phyloP scores from a whole-genome alignment of 2,113 vertebrate species.

The Dipodomys ordii region DNA sequence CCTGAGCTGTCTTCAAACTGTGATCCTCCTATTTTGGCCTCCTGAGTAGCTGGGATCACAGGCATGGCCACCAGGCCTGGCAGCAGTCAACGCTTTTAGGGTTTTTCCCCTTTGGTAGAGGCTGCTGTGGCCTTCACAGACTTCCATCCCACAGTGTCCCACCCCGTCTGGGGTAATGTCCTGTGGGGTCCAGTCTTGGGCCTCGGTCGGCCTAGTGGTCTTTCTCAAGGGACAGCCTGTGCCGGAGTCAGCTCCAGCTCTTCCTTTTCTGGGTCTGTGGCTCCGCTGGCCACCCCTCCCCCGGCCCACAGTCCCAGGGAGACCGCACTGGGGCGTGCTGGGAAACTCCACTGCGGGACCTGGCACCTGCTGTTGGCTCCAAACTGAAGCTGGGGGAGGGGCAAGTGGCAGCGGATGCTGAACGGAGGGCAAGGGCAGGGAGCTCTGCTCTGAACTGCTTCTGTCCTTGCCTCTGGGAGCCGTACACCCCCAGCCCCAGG shows the following conservation, averaged over 20 bases:
- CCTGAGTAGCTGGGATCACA: too few relatives aligned
- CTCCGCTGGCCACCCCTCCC: constrained; percentile 65
- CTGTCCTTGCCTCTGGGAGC: constrained; percentile 43
- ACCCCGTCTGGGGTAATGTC: constrained; percentile 52
- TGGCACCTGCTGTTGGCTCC: constrained; percentile 76
- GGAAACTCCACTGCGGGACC: constrained; percentile 75
- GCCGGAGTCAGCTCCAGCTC: constrained; percentile 47
- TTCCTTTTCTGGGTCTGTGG: constrained; percentile 65
- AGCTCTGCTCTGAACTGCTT: not conserved
- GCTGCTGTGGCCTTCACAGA: not conserved
- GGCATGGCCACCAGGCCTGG: too few relatives aligned
- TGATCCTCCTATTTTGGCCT: too few relatives aligned
- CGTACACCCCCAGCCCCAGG: constrained; percentile 53
- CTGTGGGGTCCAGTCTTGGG: not conserved
- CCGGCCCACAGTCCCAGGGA: constrained; percentile 71
- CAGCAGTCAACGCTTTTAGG: too few relatives aligned
- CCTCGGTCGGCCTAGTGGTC: constrained; percentile 1
- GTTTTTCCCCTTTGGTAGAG: not conserved
- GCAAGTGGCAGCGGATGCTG: not conserved
- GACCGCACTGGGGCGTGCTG: constrained; percentile 61
- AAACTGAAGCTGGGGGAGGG: constrained; percentile 49
- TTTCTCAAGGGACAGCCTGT: constrained; percentile 75
- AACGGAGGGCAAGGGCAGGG: not conserved
- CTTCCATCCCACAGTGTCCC: not conserved
- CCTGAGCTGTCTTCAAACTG: too few relatives aligned